Evolutionary conservation across 2,888 invertebrate species (phyloP), one percentile per base, ranked within the genome.

Genomic region (Temnothorax ravouxi): DNA sequence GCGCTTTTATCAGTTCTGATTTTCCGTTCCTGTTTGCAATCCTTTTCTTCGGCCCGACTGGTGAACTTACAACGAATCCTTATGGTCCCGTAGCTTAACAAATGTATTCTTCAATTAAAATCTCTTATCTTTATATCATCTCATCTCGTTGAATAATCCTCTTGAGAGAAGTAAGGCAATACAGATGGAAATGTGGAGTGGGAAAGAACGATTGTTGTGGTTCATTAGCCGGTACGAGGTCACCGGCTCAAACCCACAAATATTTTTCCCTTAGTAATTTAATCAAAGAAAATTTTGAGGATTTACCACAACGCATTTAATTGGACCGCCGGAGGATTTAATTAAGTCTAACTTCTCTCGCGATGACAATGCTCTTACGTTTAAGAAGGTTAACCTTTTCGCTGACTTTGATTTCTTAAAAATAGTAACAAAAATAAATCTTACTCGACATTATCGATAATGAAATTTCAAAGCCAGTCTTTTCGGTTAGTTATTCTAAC

Each of bases 401-500:
- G 13, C 34, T 11, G 18, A 25, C 5, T 38, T 54, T 4, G 11
- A 18, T 64, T 64, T 64, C 21, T 34, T 29, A 8, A 47, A 61
- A 34, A 61, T 21, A 59, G 15, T 18, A 38, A 38, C 0, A 8
- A 38, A 76, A 76, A 25, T 66, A 0, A 79, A 41, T 25, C 13
- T 29, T 15, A 15, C 13, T 62, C 8, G 47, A n/a, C 6, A 2
- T 62, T 21, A 29, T 67, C 13, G 9, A 0, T 50, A 54, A 69
- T 34, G 41, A 25, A 21, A 62, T 4, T 38, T 50, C 47, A 21
- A 15, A 15, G 34, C 25, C 21, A 66, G 15, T 13, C 69, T 81
- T 25, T 38, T 75, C 76, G 74, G 84, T 83, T 86, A 88, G 84
- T 89, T 86, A 69, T 13, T 84, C 84, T 82, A 29, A 29, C 29